Base-by-base conservation (phyloP, 2,797 vertebrate genomes). In the Bradypodion ventrale region DNA sequence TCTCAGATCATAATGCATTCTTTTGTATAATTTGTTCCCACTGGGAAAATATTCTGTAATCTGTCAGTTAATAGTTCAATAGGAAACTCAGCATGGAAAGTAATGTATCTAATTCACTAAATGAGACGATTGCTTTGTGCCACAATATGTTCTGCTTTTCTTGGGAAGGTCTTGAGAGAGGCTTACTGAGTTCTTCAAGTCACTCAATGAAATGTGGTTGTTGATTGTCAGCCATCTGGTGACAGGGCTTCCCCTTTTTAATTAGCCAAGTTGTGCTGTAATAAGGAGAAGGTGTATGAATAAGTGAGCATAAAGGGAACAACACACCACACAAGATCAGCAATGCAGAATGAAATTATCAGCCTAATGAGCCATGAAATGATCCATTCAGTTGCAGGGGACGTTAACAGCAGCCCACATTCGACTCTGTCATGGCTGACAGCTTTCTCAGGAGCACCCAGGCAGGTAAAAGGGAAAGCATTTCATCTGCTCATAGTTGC, bases 321-420 rank as follows among this genome's bases (percentile, higher is more conserved):
- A 77, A 44, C 0, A 1, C 0, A 1, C 78, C 84, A 84, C 87
- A 65, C 23, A 89, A 84, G 78, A 82, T 88, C 69, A 91, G 83
- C 66, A 91, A 86, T 80, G 90, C 74, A 92, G 87, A 92, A 86
- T 78, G 85, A 93, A 94, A 94, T 93, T 92, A 94, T 73, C 52
- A 90, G 77, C 91, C 91, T 94, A 95, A 94, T 35, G 1, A 91
- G 78, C 81, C 76, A 65, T 94, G 87, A 94, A 93, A 94, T 93
- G 74, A 92, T 84, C 85, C 75, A 62, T 88, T 94, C 83, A 80
- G 49, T 83, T 93, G 74, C 91, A 87, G 87, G 80, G 85, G 75
- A 70, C 92, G 87, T 92, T 93, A 92, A 88, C 88, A 1, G 1
- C 70, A 87, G 80, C 23, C 93, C 78, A 59, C 75, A 78, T 81